Conservation (phyloP, 2,888 invertebrate species). For the Agrochola lychnidis region DNA sequence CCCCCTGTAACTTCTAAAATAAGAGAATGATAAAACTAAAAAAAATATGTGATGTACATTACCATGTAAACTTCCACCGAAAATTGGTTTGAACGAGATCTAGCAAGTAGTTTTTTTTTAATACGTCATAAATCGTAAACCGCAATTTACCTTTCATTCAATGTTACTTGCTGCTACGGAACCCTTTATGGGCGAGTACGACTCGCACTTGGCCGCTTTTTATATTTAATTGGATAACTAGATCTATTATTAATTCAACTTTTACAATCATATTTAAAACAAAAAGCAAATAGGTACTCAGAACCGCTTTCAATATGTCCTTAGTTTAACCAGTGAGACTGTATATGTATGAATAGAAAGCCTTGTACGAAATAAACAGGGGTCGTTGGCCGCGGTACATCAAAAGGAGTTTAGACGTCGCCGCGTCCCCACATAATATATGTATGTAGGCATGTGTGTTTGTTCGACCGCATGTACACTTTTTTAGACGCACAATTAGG, state of each 20-base stretch:
- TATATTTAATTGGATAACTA: too few species aligned
- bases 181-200: too few species aligned
- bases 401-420: conserved; percentile 72
- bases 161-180: too few species aligned
- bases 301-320: not conserved
- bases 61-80: too few species aligned
- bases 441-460: conserved; percentile 57
- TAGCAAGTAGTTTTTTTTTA: too few species aligned
- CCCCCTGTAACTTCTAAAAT: too few species aligned
- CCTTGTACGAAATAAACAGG: conserved; percentile 54
- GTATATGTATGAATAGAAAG: conserved; percentile 23
- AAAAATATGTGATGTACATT: too few species aligned
- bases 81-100: too few species aligned
- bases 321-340: conserved; percentile 7
- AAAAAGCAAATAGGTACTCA: not conserved
- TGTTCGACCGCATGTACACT: conserved; percentile 75
- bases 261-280: not conserved
- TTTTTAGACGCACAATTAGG: conserved; percentile 85
- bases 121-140: too few species aligned
- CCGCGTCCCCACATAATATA: conserved; percentile 67
- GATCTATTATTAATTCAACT: not conserved
- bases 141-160: too few species aligned
- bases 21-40: too few species aligned
- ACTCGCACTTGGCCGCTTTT: too few species aligned
- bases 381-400: conserved; percentile 74